Conservation (phyloP, 1,140 invertebrate genomes). For the Anastatus disparis region DNA sequence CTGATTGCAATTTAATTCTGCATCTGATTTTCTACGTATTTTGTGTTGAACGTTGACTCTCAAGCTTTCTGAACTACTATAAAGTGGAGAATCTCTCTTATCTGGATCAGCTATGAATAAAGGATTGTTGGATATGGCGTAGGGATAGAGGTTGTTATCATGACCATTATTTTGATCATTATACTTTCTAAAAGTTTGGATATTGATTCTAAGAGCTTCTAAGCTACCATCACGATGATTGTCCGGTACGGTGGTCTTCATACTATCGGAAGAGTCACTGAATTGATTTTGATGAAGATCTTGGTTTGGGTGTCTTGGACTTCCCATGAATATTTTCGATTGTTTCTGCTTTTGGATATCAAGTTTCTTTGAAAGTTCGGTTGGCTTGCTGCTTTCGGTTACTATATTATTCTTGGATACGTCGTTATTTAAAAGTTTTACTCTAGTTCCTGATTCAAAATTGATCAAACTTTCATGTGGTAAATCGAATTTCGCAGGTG, state of each 20-base stretch:
- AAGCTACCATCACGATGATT: conserved; percentile 52
- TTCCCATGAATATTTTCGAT: conserved; percentile 37
- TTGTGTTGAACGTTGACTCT: conserved; percentile 47
- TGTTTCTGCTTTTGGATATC: conserved; percentile 47
- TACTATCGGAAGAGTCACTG: conserved; percentile 46
- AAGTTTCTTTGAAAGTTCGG: conserved; percentile 52
- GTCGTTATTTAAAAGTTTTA: conserved; percentile 51
- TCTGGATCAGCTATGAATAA: conserved; percentile 56
- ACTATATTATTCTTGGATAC: conserved; percentile 49
- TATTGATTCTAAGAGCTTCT: conserved; percentile 56
- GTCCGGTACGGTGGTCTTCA: conserved; percentile 50
- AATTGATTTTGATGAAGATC: conserved; percentile 44
- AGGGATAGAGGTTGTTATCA: conserved; percentile 50
- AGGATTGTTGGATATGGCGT: conserved; percentile 62
- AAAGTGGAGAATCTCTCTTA: conserved; percentile 55
- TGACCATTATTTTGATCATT: conserved; percentile 49
- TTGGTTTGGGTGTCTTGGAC: conserved; percentile 45
- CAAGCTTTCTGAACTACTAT: conserved; percentile 57
- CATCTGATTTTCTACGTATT: conserved; percentile 56
- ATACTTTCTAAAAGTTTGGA: conserved; percentile 56
- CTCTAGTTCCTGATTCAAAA: conserved; percentile 47
- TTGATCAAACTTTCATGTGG: background rate
- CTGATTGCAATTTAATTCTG: conserved; percentile 51
- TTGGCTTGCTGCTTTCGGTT: too few species aligned
- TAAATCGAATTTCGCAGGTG: background rate